These are phyloP conservation scores for Erpornis zantholeuca DNA, from an alignment of 2,113 vertebrate genomes.

Conservation along the genomic window DNA sequence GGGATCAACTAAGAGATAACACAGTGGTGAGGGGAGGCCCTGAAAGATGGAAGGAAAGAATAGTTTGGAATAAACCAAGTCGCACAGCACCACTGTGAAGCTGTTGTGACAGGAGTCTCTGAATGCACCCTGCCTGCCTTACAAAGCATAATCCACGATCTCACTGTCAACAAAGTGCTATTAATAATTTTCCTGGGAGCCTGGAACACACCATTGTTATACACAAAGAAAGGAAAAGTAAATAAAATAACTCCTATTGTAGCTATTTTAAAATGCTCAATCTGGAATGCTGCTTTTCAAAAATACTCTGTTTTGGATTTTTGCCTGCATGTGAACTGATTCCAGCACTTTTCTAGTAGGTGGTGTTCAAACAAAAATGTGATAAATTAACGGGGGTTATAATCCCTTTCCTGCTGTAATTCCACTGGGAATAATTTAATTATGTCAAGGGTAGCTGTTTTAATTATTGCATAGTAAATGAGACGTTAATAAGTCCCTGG, in stretches of 20 bases:
- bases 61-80: not conserved
- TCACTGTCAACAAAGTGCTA: not conserved
- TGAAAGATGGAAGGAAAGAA: not conserved
- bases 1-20: not conserved
- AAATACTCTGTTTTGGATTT: not conserved
- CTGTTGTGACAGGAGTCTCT: not conserved
- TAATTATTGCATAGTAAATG: not conserved
- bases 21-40: not conserved
- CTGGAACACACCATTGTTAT: not conserved
- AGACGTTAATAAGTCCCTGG: not conserved
- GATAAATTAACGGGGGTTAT: not conserved
- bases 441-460: not conserved
- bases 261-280: not conserved
- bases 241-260: constrained; percentile 15
- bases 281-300: not conserved
- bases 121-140: not conserved
- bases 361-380: not conserved
- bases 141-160: fast-evolving
- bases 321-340: not conserved
- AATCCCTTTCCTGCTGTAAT: not conserved
- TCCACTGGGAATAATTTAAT: not conserved
- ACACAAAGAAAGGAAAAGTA: constrained; percentile 39
- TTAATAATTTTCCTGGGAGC: constrained; percentile 31
- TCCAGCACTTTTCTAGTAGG: not conserved
- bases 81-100: not conserved